Evolutionary conservation across 2,888 invertebrate species (phyloP).

Genomic region (Agriopis marginaria): DNA sequence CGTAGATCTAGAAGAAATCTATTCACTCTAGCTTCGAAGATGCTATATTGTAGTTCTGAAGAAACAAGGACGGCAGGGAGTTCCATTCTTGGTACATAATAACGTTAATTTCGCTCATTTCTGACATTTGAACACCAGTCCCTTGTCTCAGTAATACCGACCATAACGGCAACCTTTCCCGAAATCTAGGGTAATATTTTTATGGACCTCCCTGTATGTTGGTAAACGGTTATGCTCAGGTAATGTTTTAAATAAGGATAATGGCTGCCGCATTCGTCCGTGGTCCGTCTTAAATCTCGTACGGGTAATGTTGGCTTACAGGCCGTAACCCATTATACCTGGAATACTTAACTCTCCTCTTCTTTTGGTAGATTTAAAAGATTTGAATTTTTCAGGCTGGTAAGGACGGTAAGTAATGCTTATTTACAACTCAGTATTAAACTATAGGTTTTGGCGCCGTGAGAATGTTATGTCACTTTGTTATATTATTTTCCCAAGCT

Average conservation of each 20-base stretch:
- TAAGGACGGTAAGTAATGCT: no score
- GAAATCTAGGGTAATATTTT: constrained; percentile 34
- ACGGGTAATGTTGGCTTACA: constrained; percentile 8
- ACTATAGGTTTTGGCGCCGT: no score
- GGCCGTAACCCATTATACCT: constrained; percentile 15
- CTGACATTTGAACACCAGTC: not conserved
- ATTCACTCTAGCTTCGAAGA: no score
- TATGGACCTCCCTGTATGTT: constrained; percentile 34
- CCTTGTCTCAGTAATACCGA: constrained; percentile 30
- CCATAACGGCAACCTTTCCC: constrained; percentile 27
- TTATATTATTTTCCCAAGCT: no score
- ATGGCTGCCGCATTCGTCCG: constrained; percentile 13
- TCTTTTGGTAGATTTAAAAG: not conserved
- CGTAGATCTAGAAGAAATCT: no score
- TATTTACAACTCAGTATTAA: no score
- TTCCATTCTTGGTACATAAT: no score
- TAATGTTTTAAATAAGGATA: constrained; percentile 28
- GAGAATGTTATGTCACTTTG: no score
- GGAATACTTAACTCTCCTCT: not conserved
- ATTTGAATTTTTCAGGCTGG: no score
- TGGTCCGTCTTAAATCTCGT: constrained; percentile 20
- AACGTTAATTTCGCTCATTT: no score
- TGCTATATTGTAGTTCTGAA: no score
- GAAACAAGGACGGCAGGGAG: no score
- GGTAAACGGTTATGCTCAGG: constrained; percentile 34